Percentiles rank a stretch among this genome's conserved stretches.
Conservation (phyloP, 2,113 vertebrate genomes). For the Edolisoma coerulescens region DNA sequence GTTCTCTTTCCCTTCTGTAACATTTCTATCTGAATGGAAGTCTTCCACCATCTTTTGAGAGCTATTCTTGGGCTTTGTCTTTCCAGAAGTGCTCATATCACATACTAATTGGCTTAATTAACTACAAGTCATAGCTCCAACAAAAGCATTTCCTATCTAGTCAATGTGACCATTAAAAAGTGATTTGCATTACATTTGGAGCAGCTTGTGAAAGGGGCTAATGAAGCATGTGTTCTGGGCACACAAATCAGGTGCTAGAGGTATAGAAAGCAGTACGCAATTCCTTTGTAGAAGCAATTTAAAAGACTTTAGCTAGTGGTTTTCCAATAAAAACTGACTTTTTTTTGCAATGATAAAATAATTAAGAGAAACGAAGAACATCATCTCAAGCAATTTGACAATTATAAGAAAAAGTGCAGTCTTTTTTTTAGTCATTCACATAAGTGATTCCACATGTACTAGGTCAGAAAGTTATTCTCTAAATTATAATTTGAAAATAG, state of each 20-base stretch:
- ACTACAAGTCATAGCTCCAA: slow-evolving; percentile 50
- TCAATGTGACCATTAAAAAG: slow-evolving; percentile 65
- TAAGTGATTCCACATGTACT: background rate
- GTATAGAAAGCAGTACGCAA: background rate
- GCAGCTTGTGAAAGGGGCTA: slow-evolving; percentile 46
- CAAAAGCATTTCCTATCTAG: slow-evolving; percentile 63
- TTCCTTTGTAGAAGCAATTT: background rate
- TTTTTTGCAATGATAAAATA: background rate
- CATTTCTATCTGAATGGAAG: background rate
- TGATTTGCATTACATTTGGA: slow-evolving; percentile 63
- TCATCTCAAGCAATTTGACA: background rate
- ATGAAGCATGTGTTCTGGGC: slow-evolving; percentile 47
- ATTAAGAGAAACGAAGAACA: background rate
- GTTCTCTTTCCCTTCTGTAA: background rate
- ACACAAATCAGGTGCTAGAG: slow-evolving; percentile 55
- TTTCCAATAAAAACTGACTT: background rate
- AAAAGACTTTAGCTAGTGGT: background rate
- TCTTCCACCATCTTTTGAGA: slow-evolving; percentile 13
- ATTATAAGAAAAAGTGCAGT: background rate
- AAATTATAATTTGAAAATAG: background rate
- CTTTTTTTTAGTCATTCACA: background rate
- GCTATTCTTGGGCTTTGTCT: slow-evolving; percentile 12
- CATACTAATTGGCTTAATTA: slow-evolving; percentile 69
- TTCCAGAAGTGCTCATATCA: slow-evolving; percentile 51
- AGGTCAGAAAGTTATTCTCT: background rate